Conservation (phyloP, 2,888 invertebrate genomes). For the Nemotelus pantherinus region DNA sequence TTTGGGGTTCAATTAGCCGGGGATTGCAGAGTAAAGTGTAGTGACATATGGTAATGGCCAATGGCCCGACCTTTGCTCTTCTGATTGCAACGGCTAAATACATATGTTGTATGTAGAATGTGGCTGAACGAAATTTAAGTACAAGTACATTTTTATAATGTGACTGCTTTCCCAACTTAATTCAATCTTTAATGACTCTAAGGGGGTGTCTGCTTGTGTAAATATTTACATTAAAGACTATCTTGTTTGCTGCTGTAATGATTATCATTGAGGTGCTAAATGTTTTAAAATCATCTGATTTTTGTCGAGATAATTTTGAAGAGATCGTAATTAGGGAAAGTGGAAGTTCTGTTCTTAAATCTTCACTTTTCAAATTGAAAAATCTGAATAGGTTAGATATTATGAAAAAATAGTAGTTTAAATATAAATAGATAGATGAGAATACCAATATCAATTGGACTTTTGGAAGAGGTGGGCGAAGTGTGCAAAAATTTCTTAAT, state of each 20-base stretch:
- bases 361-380: no score
- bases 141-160: neutral
- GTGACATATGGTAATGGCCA: constrained; percentile 11
- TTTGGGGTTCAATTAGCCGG: constrained; percentile 34
- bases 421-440: no score
- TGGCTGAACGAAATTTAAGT: neutral
- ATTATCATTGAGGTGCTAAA: constrained; percentile 37
- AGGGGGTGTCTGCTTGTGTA: constrained; percentile 44
- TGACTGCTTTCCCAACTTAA: neutral
- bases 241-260: constrained; percentile 42
- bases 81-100: neutral
- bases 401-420: no score
- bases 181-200: constrained; percentile 18
- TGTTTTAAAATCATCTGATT: constrained; percentile 14
- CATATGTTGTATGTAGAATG: neutral
- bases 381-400: no score
- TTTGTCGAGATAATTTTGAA: no score
- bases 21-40: neutral
- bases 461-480: no score
- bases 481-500: no score
- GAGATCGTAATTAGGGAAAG: no score
- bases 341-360: no score
- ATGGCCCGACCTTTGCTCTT: constrained; percentile 2
- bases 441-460: no score
- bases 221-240: constrained; percentile 48